A percentile compares a stretch with the other conserved stretches of the same genome.
phyloP scores from a whole-genome alignment of 1,140 invertebrate species.

The Scaptomyza graminum region DNA sequence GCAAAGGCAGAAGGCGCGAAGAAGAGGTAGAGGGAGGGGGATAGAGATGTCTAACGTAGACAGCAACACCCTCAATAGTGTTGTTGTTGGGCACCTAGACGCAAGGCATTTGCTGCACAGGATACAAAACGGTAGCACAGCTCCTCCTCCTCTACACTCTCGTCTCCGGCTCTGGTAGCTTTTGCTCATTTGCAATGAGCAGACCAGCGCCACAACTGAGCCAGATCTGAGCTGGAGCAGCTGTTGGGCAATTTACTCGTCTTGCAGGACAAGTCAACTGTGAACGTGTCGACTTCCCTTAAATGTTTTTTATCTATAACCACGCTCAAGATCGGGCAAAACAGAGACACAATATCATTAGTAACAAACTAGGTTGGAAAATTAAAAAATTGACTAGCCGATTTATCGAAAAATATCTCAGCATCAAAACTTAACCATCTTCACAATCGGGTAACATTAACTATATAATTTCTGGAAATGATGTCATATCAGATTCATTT shows the following conservation, averaged over 20 bases:
- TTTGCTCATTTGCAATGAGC: not conserved
- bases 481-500: constrained; percentile 16
- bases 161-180: no score
- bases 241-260: constrained; percentile 4
- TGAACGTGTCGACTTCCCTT: not conserved
- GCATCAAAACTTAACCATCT: no score
- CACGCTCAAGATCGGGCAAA: no score
- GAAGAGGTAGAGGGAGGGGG: not conserved
- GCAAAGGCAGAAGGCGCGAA: not conserved
- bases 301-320: not conserved
- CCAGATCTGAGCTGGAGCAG: not conserved
- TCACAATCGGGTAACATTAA: no score
- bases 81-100: constrained; percentile 14
- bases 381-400: no score
- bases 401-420: no score
- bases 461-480: not conserved
- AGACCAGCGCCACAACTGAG: not conserved
- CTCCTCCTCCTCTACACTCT: no score
- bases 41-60: not conserved
- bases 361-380: no score
- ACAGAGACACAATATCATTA: no score
- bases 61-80: not conserved
- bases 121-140: not conserved
- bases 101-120: constrained; percentile 11
- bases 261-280: constrained; percentile 8